Conservation (phyloP, 2,888 invertebrate genomes). For the Calliopum simillimum region DNA sequence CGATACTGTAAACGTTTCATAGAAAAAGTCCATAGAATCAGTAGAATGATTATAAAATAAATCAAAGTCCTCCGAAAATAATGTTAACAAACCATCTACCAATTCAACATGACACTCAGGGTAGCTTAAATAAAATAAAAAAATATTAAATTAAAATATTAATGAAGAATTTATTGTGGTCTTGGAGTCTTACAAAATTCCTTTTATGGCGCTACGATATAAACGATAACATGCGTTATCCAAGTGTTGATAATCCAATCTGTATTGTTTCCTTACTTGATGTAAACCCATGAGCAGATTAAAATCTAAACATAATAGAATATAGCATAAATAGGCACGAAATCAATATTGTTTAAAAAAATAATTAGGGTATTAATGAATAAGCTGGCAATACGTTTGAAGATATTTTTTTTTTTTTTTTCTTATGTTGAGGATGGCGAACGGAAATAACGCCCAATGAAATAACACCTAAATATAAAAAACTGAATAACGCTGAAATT, state of each 20-base stretch:
- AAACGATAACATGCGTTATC: conserved; percentile 41
- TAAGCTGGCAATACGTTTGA: background rate
- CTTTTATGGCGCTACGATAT: conserved; percentile 40
- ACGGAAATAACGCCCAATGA: too few species aligned
- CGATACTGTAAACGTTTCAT: conserved; percentile 37
- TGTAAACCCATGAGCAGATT: conserved; percentile 42
- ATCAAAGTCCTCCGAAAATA: conserved; percentile 39
- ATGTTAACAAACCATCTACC: conserved; percentile 30
- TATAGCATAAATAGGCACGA: background rate
- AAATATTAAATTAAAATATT: background rate
- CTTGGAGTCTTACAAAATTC: conserved; percentile 40
- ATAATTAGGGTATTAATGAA: background rate
- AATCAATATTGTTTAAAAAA: background rate
- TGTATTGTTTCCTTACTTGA: conserved; percentile 38
- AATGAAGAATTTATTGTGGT: background rate
- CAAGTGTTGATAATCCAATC: conserved; percentile 31
- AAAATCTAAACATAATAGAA: conserved; percentile 34
- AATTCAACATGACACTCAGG: conserved; percentile 34
- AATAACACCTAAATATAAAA: too few species aligned
- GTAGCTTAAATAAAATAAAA: conserved; percentile 37
- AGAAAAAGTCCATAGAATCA: conserved; percentile 37
- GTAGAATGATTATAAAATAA: conserved; percentile 35
- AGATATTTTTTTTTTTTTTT: background rate
- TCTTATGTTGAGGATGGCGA: too few species aligned
- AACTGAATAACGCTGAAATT: too few species aligned